A percentile compares a stretch with the other conserved stretches of the same genome.
Conservation (phyloP, 2,888 invertebrate species). For the Oscheius sp. region DNA sequence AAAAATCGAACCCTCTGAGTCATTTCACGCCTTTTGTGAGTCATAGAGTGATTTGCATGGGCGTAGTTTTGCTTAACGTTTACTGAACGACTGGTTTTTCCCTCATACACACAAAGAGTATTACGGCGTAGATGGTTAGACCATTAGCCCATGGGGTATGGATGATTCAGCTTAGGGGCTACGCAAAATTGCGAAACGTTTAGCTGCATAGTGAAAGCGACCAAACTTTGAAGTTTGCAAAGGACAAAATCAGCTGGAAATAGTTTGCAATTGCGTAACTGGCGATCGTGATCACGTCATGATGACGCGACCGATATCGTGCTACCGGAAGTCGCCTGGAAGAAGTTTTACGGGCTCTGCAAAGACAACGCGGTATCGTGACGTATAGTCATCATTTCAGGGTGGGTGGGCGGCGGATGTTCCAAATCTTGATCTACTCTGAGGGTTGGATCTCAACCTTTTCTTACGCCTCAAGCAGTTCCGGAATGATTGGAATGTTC, state of each 20-base stretch:
- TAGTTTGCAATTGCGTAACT: constrained; percentile 20
- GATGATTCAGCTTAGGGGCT: constrained; percentile 13
- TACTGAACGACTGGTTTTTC: constrained; percentile 9
- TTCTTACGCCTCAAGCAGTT: constrained; percentile 1
- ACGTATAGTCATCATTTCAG: constrained; percentile 21
- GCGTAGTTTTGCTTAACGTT: constrained; percentile 2
- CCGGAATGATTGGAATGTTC: constrained; percentile 27
- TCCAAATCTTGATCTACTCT: constrained; percentile 1
- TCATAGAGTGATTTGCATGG: background rate
- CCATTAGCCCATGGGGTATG: constrained; percentile 5
- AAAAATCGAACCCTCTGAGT: background rate
- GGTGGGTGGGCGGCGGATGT: background rate
- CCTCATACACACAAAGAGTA: constrained; percentile 27
- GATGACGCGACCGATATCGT: constrained; percentile 2
- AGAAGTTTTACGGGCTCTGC: background rate
- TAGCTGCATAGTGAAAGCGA: background rate
- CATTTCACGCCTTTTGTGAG: no score
- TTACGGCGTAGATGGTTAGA: constrained; percentile 20
- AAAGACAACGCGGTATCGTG: background rate
- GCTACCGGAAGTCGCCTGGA: constrained; percentile 15
- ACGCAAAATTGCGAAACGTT: constrained; percentile 11
- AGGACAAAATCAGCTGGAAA: constrained; percentile 8
- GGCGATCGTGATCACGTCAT: background rate
- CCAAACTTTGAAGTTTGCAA: constrained; percentile 4
- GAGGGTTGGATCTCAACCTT: background rate